Conservation (phyloP, 1,140 invertebrate genomes). For the Phenacoccus solenopsis region DNA sequence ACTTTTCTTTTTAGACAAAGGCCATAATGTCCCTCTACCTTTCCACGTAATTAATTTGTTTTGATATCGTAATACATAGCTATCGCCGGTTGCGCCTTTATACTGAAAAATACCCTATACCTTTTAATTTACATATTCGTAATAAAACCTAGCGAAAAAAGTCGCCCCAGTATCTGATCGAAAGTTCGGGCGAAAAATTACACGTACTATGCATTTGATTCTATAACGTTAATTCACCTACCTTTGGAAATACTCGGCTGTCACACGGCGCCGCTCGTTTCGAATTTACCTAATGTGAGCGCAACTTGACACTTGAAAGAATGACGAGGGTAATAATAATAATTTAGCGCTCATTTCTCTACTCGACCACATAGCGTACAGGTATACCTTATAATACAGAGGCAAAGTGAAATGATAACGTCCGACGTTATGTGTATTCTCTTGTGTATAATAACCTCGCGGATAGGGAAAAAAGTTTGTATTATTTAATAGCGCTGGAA, state of each 20-base stretch:
- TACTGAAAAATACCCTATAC: background rate
- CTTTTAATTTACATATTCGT: background rate
- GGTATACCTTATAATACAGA: background rate
- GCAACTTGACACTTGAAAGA: background rate
- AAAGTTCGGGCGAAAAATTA: too few species aligned
- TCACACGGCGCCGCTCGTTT: background rate
- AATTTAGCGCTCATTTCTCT: background rate
- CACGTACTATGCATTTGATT: background rate
- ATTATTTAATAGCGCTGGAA: background rate
- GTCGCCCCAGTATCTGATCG: background rate
- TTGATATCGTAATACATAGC: background rate
- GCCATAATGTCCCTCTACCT: background rate
- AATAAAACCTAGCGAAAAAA: background rate
- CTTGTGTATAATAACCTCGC: background rate
- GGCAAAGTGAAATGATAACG: background rate
- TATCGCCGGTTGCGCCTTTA: background rate
- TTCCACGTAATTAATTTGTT: slow-evolving; percentile 3
- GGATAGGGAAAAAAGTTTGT: background rate
- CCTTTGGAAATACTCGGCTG: background rate
- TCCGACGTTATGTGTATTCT: background rate
- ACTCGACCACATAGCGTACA: too few species aligned
- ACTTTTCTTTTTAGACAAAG: slow-evolving; percentile 2
- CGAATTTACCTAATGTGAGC: background rate
- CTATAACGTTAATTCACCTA: background rate
- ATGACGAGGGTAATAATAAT: slow-evolving; percentile 2